These are phyloP conservation scores for Rhinopomastus cyanomelas DNA, from an alignment of 2,113 vertebrate species.

Conservation along the genomic window DNA sequence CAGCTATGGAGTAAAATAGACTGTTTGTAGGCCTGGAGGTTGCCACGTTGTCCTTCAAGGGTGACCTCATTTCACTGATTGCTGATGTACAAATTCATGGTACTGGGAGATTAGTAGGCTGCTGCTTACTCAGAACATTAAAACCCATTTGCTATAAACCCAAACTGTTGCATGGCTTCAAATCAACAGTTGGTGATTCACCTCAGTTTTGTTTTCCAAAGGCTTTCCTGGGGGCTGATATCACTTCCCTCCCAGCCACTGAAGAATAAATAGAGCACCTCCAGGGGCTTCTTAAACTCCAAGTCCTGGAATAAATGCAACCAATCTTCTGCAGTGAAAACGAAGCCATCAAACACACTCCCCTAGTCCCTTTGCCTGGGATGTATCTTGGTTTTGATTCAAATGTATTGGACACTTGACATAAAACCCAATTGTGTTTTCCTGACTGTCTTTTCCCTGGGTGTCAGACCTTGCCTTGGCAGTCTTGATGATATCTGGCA, in stretches of 20 bases:
- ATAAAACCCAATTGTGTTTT: not conserved
- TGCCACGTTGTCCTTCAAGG: not conserved
- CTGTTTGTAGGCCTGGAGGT: not conserved
- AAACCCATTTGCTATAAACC: fast-evolving
- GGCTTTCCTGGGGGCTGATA: not conserved
- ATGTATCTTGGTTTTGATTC: not conserved
- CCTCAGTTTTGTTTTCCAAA: not conserved
- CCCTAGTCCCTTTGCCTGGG: not conserved
- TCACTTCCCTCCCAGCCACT: not conserved
- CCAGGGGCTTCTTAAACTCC: not conserved
- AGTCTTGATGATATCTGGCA: not conserved
- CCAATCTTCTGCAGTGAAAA: no score
- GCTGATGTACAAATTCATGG: not conserved
- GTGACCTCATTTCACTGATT: not conserved
- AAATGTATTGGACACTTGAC: not conserved
- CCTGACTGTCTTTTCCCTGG: not conserved
- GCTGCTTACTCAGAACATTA: not conserved
- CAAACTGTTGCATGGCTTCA: not conserved
- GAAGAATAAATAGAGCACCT: not conserved
- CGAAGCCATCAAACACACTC: not conserved
- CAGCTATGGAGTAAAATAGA: fast-evolving
- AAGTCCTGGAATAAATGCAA: not conserved
- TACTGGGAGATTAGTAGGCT: not conserved
- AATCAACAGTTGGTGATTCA: fast-evolving
- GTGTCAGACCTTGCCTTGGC: not conserved